Conservation (phyloP, 2,888 invertebrate species). For the Scaptodrosophila latifasciaeformis region DNA sequence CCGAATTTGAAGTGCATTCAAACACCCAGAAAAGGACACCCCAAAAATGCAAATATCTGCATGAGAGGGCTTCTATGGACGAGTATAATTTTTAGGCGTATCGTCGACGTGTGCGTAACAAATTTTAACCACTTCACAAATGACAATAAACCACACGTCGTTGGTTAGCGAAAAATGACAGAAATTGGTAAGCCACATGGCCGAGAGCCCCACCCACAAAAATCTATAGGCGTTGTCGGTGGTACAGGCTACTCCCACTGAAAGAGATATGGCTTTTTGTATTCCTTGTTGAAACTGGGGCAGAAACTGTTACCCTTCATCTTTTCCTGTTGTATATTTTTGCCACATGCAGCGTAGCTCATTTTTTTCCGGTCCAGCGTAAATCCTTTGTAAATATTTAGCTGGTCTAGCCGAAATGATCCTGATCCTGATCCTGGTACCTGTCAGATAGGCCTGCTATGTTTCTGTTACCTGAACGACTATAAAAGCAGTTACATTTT, state of each 20-base stretch:
- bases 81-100: conserved; percentile 3
- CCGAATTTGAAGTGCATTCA: conserved; percentile 42
- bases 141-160: conserved; percentile 31
- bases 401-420: not conserved
- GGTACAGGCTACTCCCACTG: too few species aligned
- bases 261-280: not conserved
- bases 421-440: conserved; percentile 14
- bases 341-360: not conserved
- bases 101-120: not conserved
- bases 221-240: too few species aligned
- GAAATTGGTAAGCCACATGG: conserved; percentile 30
- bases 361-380: conserved; percentile 21
- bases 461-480: conserved; percentile 7
- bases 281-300: not conserved
- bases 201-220: conserved; percentile 44
- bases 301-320: too few species aligned
- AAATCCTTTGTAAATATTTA: conserved; percentile 39
- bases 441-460: not conserved
- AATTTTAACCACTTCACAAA: not conserved
- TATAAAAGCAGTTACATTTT: conserved; percentile 36
- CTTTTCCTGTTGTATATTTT: not conserved
- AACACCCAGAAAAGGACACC: conserved; percentile 30
- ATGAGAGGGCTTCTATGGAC: conserved; percentile 21
- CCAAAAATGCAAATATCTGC: not conserved
- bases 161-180: conserved; percentile 24